Base-by-base conservation (phyloP, 2,113 vertebrate genomes). In the Mola mola region DNA sequence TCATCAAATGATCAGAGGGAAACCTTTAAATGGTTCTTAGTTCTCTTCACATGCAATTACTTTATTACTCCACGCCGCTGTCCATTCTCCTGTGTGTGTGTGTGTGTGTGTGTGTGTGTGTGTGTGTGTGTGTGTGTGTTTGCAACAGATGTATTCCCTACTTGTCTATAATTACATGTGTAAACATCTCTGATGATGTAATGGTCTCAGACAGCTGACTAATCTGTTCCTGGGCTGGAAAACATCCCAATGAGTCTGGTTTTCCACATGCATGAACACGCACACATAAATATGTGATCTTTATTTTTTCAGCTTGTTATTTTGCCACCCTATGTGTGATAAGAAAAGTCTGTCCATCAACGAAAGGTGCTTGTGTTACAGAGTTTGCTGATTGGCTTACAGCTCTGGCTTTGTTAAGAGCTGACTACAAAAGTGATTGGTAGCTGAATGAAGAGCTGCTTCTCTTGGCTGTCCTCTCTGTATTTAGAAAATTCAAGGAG, bases 151-250 rank as follows among this genome's bases (percentile, higher is more conserved):
- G 71, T 79, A 85, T 85, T 86, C 72, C 78, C 81, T 74, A 78
- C 83, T 81, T 68, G 56, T 77, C 80, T 88, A 72, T 88, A 88
- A 90, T 90, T 85, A 90, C 61, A 73, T 7, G 55, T 79, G 85
- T 82, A 87, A 88, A 88, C 80, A 83, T 87, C 86, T 80, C 68
- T 71, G 69, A 73, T 88, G 83, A 87, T 80, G 82, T 86, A 85
- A 87, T 79, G 68, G 62, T 68, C 69, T 72, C 82, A 77, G 75
- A 71, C 66, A 38, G 55, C 85, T 87, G 86, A 83, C 85, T 81
- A 76, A 87, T 79, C 58, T 65, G 63, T 86, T 85, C 75, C 83
- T 75, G 65, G 40, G 60, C 41, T 80, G 56, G 57, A 84, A 81
- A 75, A 52, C 21, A 44, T 56, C 17, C 16, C 66, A 78, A 81